phyloP scores from a whole-genome alignment of 2,797 vertebrate species.

The Sardinella longiceps region DNA sequence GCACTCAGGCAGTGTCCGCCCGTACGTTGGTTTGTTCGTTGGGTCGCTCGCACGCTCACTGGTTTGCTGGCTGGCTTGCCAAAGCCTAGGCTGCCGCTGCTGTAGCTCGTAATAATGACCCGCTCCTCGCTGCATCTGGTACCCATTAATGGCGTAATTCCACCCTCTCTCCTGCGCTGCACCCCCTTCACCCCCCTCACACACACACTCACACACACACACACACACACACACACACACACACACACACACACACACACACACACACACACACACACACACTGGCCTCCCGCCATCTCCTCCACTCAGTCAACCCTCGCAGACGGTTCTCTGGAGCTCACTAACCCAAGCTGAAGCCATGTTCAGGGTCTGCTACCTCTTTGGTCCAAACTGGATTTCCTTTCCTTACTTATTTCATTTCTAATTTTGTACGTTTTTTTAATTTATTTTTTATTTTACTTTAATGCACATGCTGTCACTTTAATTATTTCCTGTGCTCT shows the following conservation, averaged over 20 bases:
- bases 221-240: conserved; percentile 54
- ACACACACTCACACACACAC: conserved; percentile 49
- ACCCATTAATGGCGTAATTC: conserved; percentile 58
- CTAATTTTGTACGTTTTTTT: conserved; percentile 41
- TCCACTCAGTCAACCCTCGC: neutral
- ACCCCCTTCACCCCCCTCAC: conserved; percentile 58
- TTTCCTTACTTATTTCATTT: neutral
- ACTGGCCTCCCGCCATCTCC: conserved; percentile 32
- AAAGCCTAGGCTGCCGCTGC: conserved; percentile 49
- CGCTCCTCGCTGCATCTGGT: conserved; percentile 72
- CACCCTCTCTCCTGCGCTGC: conserved; percentile 45
- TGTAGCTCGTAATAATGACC: conserved; percentile 73
- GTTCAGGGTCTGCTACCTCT: neutral
- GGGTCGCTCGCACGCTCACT: too few relatives aligned
- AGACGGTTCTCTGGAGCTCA: conserved; percentile 11
- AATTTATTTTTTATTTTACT: conserved; percentile 56
- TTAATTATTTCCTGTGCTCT: conserved; percentile 62
- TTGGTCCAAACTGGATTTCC: neutral
- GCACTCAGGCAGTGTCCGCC: conserved; percentile 38
- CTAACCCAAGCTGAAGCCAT: neutral
- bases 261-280: conserved; percentile 50
- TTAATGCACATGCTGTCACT: conserved; percentile 60
- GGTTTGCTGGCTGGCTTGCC: conserved; percentile 47
- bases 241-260: conserved; percentile 54
- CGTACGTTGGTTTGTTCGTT: too few relatives aligned